Percentiles rank a stretch among this genome's conserved stretches.
phyloP scores from a whole-genome alignment of 53 echinoderm and acorn worm species.

The Paelopatides confundens region DNA sequence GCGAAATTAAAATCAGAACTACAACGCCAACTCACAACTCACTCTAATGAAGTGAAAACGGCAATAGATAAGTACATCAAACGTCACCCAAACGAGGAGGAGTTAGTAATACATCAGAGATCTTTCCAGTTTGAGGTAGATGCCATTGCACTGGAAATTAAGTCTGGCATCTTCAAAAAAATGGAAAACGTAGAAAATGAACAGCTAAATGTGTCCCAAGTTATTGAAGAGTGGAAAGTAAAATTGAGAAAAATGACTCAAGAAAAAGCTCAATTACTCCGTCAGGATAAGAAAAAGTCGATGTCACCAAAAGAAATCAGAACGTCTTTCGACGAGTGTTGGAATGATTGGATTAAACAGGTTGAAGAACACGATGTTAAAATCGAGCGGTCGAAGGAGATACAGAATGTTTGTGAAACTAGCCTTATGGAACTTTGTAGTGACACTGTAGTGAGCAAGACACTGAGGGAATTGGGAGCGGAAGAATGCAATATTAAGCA shows the following conservation, averaged over 20 bases:
- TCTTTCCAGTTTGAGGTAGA: not conserved
- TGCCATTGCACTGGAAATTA: not conserved
- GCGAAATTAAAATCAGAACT: not conserved
- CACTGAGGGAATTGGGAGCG: not conserved
- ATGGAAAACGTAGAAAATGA: not conserved
- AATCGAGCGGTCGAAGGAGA: not conserved
- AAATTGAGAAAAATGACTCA: not conserved
- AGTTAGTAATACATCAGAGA: not conserved
- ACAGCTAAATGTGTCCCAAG: not conserved
- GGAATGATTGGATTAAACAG: not conserved
- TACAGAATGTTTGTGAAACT: not conserved
- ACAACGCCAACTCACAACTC: not conserved
- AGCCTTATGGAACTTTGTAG: slow-evolving; percentile 1
- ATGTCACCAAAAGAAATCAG: not conserved
- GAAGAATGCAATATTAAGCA: not conserved
- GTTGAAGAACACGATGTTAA: not conserved
- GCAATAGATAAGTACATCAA: slow-evolving; percentile 20
- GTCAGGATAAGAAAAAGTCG: not conserved
- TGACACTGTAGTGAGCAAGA: not conserved
- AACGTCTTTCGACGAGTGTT: not conserved
- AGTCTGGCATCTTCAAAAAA: not conserved
- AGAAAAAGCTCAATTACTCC: not conserved
- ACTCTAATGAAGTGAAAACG: not conserved
- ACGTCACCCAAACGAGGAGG: slow-evolving; percentile 1
- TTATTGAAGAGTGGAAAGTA: slow-evolving; percentile 2